Percentiles rank a stretch among this genome's conserved stretches.
Conservation (phyloP, 1,140 invertebrate species). For the Brachionus asplanchnoidis region DNA sequence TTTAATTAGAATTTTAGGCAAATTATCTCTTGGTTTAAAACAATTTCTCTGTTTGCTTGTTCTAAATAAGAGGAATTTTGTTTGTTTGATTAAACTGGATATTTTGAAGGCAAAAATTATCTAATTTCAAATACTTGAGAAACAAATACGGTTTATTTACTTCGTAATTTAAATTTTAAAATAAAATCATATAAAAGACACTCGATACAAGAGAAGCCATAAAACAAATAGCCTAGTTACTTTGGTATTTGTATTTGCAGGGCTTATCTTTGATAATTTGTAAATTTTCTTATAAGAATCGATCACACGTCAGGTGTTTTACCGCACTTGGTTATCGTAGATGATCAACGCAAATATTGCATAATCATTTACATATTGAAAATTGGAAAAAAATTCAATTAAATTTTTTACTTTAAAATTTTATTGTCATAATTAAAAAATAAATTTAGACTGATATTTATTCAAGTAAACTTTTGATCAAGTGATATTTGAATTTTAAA, state of each 20-base stretch:
- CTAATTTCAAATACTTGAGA: slow-evolving; percentile 2
- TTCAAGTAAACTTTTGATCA: background rate
- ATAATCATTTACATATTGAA: background rate
- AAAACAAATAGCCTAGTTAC: background rate
- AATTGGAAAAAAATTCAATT: background rate
- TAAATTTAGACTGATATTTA: background rate
- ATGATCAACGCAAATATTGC: background rate
- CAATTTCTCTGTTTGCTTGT: background rate
- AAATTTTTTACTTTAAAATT: background rate
- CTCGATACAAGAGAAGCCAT: background rate
- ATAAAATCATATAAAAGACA: background rate
- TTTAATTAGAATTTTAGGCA: background rate
- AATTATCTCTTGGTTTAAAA: background rate
- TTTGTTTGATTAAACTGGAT: background rate
- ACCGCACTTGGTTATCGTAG: background rate
- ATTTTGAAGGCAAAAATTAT: background rate
- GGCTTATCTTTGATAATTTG: background rate
- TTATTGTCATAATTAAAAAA: background rate
- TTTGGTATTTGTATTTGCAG: background rate
- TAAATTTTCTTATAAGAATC: background rate
- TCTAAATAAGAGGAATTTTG: background rate
- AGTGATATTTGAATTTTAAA: background rate
- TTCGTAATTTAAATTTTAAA: background rate
- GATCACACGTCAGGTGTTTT: background rate
- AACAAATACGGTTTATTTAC: background rate